A percentile compares a stretch with the other conserved stretches of the same genome.
phyloP scores from a whole-genome alignment of 1,140 invertebrate genomes.

The Anastrepha obliqua region DNA sequence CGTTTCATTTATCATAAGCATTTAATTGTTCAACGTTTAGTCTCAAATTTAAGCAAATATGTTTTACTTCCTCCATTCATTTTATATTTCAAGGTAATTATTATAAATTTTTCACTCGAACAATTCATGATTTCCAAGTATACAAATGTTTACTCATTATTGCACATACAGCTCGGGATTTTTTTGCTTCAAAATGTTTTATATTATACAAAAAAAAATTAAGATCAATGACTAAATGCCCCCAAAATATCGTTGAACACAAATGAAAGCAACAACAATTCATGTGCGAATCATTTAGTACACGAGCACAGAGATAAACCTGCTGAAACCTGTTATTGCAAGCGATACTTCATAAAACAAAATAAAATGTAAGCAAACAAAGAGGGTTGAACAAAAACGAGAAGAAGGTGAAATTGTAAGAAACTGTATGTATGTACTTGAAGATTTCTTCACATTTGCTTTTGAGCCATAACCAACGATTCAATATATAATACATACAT shows the following conservation, averaged over 20 bases:
- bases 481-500: not conserved
- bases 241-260: no score
- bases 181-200: no score
- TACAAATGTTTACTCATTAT: not conserved
- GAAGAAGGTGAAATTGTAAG: not conserved
- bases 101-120: conserved; percentile 4
- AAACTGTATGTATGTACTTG: no score
- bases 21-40: not conserved
- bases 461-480: not conserved
- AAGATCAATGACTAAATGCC: no score
- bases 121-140: not conserved
- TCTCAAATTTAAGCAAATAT: not conserved
- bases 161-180: no score
- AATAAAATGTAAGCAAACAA: not conserved
- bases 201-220: no score
- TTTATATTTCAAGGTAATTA: conserved; percentile 5
- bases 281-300: no score
- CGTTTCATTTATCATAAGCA: no score
- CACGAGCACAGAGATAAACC: not conserved
- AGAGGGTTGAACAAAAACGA: not conserved
- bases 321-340: conserved; percentile 8
- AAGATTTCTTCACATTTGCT: no score
- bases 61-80: conserved; percentile 23
- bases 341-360: not conserved
- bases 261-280: no score